Evolutionary conservation across 1,140 invertebrate genomes (phyloP).

Genomic region (Drosophila dunni): DNA sequence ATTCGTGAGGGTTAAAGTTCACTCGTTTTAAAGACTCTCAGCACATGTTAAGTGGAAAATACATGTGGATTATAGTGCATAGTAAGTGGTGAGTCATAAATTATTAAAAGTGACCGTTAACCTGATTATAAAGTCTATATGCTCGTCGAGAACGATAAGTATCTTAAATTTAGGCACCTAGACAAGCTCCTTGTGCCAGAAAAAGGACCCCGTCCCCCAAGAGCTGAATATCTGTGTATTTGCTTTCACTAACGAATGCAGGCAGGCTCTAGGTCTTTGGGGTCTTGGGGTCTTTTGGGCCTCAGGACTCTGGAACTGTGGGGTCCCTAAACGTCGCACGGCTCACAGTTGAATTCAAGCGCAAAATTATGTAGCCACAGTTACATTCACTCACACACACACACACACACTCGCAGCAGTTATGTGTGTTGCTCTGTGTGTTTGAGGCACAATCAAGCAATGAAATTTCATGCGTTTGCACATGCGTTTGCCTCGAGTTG

Average conservation of each 20-base stretch:
- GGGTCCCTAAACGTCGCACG: slow-evolving; percentile 67
- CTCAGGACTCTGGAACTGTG: slow-evolving; percentile 43
- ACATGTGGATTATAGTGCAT: background rate
- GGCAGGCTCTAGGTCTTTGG: slow-evolving; percentile 50
- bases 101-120: slow-evolving; percentile 3
- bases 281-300: slow-evolving; percentile 46
- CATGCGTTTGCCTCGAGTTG: slow-evolving; percentile 59
- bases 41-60: background rate
- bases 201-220: slow-evolving; percentile 2
- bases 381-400: slow-evolving; percentile 37
- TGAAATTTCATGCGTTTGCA: slow-evolving; percentile 83
- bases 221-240: slow-evolving; percentile 53
- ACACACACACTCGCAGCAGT: slow-evolving; percentile 1
- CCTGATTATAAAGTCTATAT: slow-evolving; percentile 25
- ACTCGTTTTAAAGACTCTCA: background rate
- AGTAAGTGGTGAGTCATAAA: slow-evolving; percentile 2
- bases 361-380: slow-evolving; percentile 81
- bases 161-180: slow-evolving; percentile 53
- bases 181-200: slow-evolving; percentile 6
- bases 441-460: slow-evolving; percentile 80
- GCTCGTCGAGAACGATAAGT: slow-evolving; percentile 21
- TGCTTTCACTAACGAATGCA: slow-evolving; percentile 80
- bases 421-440: slow-evolving; percentile 48
- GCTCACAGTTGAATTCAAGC: slow-evolving; percentile 77
- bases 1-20: too few species aligned